phyloP scores from a whole-genome alignment of 2,797 vertebrate species.

The Chiloscyllium punctatum region DNA sequence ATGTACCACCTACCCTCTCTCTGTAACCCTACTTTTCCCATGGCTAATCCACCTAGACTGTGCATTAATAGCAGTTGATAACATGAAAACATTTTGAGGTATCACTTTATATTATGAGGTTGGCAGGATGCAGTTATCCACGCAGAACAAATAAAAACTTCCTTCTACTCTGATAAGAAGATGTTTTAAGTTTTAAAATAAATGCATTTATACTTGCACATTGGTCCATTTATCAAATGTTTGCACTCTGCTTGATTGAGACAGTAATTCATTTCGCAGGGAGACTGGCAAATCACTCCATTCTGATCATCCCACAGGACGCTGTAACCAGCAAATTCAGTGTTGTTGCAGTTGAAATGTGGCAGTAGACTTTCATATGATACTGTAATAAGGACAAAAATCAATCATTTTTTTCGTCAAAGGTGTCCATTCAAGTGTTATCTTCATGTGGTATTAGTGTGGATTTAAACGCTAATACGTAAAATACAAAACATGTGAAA shows the following conservation, averaged over 20 bases:
- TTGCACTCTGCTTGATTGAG: slow-evolving; percentile 47
- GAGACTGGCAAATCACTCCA: slow-evolving; percentile 52
- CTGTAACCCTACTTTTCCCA: too few species aligned
- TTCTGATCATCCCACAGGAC: slow-evolving; percentile 33
- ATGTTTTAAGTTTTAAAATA: not conserved
- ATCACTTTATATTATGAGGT: not conserved
- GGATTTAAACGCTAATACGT: not conserved
- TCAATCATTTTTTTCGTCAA: not conserved
- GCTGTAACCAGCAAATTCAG: slow-evolving; percentile 48
- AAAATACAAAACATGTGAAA: not conserved
- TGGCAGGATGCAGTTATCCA: not conserved
- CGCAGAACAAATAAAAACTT: not conserved
- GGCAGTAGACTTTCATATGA: slow-evolving; percentile 41
- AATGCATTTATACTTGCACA: slow-evolving; percentile 49
- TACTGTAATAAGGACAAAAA: slow-evolving; percentile 44
- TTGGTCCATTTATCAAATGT: slow-evolving; percentile 48
- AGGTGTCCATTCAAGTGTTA: not conserved
- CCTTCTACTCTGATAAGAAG: not conserved
- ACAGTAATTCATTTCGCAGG: slow-evolving; percentile 53
- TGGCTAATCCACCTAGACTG: too few species aligned
- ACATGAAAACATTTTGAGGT: not conserved
- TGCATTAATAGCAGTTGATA: too few species aligned
- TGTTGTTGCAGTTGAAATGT: slow-evolving; percentile 44
- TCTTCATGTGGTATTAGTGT: not conserved
- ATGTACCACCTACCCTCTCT: too few species aligned